Evolutionary conservation across 2,888 invertebrate species (phyloP).

Genomic region (Eumacrocentrus americanus): DNA sequence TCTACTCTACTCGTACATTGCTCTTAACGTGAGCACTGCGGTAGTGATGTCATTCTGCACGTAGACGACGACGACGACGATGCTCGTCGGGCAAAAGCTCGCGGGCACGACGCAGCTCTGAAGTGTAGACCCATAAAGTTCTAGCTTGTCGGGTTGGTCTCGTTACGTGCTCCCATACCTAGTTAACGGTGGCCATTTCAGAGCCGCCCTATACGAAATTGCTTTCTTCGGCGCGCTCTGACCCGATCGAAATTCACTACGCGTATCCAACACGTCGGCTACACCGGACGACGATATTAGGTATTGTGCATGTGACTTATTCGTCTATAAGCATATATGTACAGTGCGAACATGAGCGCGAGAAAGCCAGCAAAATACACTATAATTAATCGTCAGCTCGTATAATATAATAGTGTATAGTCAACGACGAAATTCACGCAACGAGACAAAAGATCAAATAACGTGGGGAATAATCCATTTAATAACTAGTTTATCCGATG

Average conservation of each 20-base stretch:
- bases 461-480: not conserved
- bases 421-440: not conserved
- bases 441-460: not conserved
- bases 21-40: no score
- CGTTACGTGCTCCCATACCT: conserved; percentile 14
- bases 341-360: no score
- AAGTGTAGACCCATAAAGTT: conserved; percentile 25
- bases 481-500: not conserved
- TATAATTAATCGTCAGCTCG: not conserved
- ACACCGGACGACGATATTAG: not conserved
- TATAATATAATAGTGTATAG: no score
- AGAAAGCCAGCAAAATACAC: no score
- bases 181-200: conserved; percentile 11
- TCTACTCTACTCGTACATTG: no score
- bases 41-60: conserved; percentile 16
- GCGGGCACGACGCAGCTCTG: conserved; percentile 7
- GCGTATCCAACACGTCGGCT: not conserved
- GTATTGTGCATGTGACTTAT: no score
- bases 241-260: not conserved
- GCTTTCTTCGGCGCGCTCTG: not conserved
- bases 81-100: no score
- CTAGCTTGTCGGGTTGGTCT: conserved; percentile 22
- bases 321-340: no score
- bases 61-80: no score
- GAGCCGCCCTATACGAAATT: not conserved